Evolutionary conservation across 2,888 invertebrate genomes (phyloP).

Genomic region (Ophraella communa): DNA sequence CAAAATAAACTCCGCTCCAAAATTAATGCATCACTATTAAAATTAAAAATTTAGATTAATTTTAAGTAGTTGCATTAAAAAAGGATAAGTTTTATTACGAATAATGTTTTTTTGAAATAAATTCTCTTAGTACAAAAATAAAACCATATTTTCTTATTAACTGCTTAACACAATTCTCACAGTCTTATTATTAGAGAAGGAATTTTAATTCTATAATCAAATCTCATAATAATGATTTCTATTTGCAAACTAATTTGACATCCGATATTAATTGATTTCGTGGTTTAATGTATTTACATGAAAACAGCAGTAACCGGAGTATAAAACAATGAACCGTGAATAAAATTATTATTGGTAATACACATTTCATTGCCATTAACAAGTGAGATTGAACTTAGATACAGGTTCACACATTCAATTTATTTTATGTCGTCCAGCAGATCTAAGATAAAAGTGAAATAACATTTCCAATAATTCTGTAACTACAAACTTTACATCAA

Average conservation of each 20-base stretch:
- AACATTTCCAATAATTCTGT: constrained; percentile 20
- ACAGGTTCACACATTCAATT: constrained; percentile 10
- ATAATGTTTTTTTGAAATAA: too few relatives aligned
- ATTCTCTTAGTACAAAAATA: too few relatives aligned
- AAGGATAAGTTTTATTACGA: too few relatives aligned
- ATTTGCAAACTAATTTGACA: neutral
- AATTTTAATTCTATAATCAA: neutral
- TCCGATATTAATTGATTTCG: neutral
- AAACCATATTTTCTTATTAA: too few relatives aligned
- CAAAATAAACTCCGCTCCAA: too few relatives aligned
- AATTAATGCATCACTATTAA: too few relatives aligned
- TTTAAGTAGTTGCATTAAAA: too few relatives aligned
- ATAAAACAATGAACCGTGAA: neutral
- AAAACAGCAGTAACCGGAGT: neutral
- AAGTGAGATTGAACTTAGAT: neutral
- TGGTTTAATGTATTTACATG: neutral
- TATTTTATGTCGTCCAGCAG: constrained; percentile 9
- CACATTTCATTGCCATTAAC: neutral
- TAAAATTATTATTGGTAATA: neutral
- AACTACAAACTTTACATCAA: constrained; percentile 24
- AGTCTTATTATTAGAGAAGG: too few relatives aligned
- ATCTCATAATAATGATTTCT: neutral
- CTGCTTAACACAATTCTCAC: too few relatives aligned
- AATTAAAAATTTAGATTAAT: too few relatives aligned
- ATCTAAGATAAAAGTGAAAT: constrained; percentile 16